A percentile compares a stretch with the other conserved stretches of the same genome.
Evolutionary conservation across 1,140 invertebrate genomes (phyloP).

Genomic region (Teleogryllus occipitalis): DNA sequence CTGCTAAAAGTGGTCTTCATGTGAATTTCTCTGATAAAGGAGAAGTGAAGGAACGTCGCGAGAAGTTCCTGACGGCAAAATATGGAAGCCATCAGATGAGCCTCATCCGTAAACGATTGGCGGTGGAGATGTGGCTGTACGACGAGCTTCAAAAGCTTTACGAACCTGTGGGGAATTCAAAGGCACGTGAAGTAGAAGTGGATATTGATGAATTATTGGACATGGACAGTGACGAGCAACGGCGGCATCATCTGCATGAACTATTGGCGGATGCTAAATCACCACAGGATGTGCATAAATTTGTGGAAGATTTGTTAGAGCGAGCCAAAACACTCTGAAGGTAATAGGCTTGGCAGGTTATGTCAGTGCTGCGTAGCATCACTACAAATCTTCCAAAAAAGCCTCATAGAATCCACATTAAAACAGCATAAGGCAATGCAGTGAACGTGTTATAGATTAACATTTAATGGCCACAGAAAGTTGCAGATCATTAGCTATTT

Average conservation of each 20-base stretch:
- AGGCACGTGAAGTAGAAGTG: slow-evolving; percentile 73
- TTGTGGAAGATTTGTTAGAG: slow-evolving; percentile 1
- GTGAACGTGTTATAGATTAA: neutral
- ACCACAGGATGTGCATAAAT: neutral
- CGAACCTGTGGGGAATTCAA: slow-evolving; percentile 46
- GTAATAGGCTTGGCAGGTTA: neutral
- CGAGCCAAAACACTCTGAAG: neutral
- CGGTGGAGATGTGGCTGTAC: slow-evolving; percentile 96
- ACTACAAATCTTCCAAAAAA: neutral
- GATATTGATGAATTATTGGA: slow-evolving; percentile 89
- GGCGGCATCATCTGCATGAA: slow-evolving; percentile 70
- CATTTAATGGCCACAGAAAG: neutral
- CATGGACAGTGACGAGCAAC: slow-evolving; percentile 77
- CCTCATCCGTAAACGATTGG: slow-evolving; percentile 84
- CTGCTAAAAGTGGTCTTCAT: slow-evolving; percentile 67
- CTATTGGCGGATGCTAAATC: neutral
- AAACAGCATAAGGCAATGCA: neutral
- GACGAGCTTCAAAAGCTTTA: slow-evolving; percentile 88
- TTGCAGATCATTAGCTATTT: neutral
- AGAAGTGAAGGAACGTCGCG: slow-evolving; percentile 74
- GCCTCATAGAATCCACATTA: neutral
- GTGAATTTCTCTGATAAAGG: slow-evolving; percentile 83
- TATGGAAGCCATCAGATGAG: slow-evolving; percentile 96
- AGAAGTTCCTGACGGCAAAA: slow-evolving; percentile 93
- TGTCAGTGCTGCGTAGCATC: neutral